Evolutionary conservation across 2,888 invertebrate species (phyloP).

Genomic region (Cheilosia urbana): DNA sequence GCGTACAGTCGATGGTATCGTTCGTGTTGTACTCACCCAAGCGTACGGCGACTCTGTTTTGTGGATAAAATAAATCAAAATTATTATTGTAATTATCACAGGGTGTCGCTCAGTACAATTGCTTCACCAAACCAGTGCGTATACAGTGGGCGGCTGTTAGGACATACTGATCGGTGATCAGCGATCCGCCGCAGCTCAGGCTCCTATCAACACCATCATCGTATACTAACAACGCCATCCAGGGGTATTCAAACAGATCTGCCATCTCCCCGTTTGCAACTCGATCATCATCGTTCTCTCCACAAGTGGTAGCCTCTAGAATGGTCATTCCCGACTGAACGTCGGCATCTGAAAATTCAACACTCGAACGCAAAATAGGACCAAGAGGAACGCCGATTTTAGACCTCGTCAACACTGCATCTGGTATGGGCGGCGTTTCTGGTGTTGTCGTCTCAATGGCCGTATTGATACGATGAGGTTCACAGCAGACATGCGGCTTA

Average conservation of each 20-base stretch:
- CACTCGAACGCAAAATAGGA: not conserved
- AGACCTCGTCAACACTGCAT: not conserved
- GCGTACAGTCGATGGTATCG: constrained; percentile 80
- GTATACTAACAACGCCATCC: constrained; percentile 89
- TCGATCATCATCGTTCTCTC: constrained; percentile 84
- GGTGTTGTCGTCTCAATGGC: not conserved
- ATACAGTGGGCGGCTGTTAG: constrained; percentile 78
- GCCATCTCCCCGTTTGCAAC: constrained; percentile 87
- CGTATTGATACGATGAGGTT: not conserved
- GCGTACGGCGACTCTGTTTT: constrained; percentile 81
- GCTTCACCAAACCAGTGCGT: not conserved
- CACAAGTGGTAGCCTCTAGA: constrained; percentile 83
- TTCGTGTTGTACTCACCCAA: constrained; percentile 83
- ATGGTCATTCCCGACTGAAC: constrained; percentile 47
- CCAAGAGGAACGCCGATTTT: too few species aligned
- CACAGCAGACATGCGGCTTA: constrained; percentile 65
- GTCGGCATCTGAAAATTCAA: constrained; percentile 7
- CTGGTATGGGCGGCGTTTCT: not conserved
- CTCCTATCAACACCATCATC: constrained; percentile 69
- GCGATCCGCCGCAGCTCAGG: constrained; percentile 78
- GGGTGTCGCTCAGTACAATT: constrained; percentile 44
- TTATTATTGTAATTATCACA: not conserved
- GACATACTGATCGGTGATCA: constrained; percentile 76
- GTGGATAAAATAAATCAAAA: too few species aligned
- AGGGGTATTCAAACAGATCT: constrained; percentile 87